These are phyloP conservation scores for Rhombomys opimus DNA, from an alignment of 2,113 vertebrate species.

Conservation along the genomic window DNA sequence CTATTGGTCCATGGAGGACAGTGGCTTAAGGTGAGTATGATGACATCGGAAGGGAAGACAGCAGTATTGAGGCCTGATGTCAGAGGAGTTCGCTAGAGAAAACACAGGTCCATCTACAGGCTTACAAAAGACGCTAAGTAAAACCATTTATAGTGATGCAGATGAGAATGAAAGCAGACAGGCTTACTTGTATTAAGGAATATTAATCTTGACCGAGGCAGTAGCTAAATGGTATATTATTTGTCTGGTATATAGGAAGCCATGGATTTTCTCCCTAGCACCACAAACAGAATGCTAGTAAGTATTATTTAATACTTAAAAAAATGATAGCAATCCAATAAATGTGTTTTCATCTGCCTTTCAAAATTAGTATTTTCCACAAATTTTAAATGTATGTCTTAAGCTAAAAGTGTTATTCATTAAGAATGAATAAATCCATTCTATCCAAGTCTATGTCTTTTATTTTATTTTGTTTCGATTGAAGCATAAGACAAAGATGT, in stretches of 20 bases:
- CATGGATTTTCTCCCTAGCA: no score
- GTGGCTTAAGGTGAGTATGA: no score
- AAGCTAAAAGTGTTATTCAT: background rate
- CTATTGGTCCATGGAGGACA: rapidly evolving
- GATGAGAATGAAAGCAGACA: background rate
- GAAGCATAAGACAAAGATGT: background rate
- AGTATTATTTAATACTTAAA: background rate
- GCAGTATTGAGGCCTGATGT: background rate
- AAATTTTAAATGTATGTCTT: no score
- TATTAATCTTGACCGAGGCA: background rate
- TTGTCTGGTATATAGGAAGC: no score
- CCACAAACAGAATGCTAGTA: background rate
- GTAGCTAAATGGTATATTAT: background rate
- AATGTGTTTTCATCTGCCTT: background rate
- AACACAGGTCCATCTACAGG: background rate
- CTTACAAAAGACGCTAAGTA: no score
- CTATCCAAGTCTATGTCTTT: background rate
- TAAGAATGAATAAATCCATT: background rate
- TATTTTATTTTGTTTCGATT: background rate
- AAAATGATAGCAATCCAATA: background rate
- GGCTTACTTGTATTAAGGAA: background rate
- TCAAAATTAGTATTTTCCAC: background rate
- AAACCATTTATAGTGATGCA: background rate
- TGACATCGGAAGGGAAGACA: background rate
- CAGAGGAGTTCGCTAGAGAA: background rate